Evolutionary conservation across 2,797 vertebrate species (phyloP), one percentile per base, ranked within the genome.

Genomic region (Babyrousa celebensis): DNA sequence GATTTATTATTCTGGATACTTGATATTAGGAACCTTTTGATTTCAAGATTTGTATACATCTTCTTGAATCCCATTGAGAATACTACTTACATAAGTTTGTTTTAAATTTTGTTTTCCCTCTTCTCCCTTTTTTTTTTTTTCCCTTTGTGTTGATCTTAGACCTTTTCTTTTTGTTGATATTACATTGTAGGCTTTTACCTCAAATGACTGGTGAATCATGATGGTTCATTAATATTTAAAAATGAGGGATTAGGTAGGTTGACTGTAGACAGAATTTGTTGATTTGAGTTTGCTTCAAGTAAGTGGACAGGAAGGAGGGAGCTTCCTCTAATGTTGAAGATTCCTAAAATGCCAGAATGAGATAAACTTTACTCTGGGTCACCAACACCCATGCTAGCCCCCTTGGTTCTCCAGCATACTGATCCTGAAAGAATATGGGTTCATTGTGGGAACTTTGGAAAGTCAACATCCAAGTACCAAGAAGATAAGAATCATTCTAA

Each of bases 151-250:
- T 82, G 18, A 85, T 79, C 23, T 93, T 70, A 62, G 36, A 54
- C 52, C 40, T 93, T 83, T 94, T 60, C n/a, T 65, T 32, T 80
- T 80, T 75, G 60, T 75, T 92, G 54, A 52, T 40, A 52, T 86
- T 7, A 2, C 78, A 17, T n/a, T 71, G 25, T 54, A 87, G 54
- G 18, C 54, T 92, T 36, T 92, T 36, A 36, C 18, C 3, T 92
- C n/a, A 77, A 83, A 77, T 88, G 60, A 56, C 3, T 54, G 29
- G 15, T 77, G 36, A 83, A 70, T 83, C 70, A 63, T 27, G 15
- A 23, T 58, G 74, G 8, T 75, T 95, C 29, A 54, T 25, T 92
- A 58, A 62, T 77, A n/a, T 25, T 88, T 83, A 63, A 75, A 5
- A 83, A 32, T 77, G 32, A 56, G 11, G 40, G 62, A 78, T 94